Conservation (phyloP, 2,113 vertebrate genomes). For the Dascyllus trimaculatus region DNA sequence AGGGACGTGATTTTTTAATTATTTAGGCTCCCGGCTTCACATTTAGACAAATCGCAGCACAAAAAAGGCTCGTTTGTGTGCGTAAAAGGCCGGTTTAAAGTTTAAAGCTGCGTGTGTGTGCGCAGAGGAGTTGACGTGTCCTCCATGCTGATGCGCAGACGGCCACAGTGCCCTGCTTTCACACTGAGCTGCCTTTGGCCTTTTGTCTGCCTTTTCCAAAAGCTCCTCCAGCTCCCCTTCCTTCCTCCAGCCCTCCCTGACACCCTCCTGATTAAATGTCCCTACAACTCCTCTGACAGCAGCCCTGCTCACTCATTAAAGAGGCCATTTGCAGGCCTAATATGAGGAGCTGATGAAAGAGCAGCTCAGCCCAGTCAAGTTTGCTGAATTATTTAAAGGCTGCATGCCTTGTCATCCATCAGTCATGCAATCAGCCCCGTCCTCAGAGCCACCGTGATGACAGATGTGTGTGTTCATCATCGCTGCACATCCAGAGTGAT, state of each 20-base stretch:
- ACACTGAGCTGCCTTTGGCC: constrained; percentile 61
- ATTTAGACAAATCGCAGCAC: neutral
- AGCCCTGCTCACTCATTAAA: constrained; percentile 12
- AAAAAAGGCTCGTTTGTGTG: neutral
- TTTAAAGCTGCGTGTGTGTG: constrained; percentile 28
- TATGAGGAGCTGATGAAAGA: constrained; percentile 27
- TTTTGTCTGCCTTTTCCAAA: constrained; percentile 57
- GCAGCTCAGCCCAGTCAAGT: constrained; percentile 8
- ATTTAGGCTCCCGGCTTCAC: constrained; percentile 47
- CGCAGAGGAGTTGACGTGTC: constrained; percentile 62
- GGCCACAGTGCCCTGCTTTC: constrained; percentile 61
- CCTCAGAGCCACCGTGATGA: neutral
- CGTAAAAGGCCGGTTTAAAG: constrained; percentile 30
- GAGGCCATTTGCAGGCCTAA: neutral
- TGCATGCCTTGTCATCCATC: constrained; percentile 57
- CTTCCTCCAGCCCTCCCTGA: neutral
- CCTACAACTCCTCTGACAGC: neutral
- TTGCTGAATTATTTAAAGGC: constrained; percentile 61
- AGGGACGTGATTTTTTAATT: constrained; percentile 56
- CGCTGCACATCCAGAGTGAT: neutral
- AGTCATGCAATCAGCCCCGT: neutral
- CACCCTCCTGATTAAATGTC: constrained; percentile 22
- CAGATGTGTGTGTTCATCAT: constrained; percentile 21
- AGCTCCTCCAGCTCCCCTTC: constrained; percentile 33
- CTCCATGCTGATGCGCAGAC: constrained; percentile 76